Evolutionary conservation across 2,888 invertebrate species (phyloP).

Genomic region (Apodemia zela): DNA sequence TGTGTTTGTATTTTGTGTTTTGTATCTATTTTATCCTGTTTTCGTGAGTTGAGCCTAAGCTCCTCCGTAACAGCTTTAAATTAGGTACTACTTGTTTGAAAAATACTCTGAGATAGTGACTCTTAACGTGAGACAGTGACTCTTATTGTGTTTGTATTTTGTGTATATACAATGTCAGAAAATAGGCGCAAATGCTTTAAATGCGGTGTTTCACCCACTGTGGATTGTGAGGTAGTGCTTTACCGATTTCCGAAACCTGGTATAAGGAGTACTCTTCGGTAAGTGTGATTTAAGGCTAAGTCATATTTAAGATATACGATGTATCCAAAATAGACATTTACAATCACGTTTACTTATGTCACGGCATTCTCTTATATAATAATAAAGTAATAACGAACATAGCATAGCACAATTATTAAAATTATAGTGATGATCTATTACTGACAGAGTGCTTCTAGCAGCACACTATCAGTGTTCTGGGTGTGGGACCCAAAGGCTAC

Average conservation of each 20-base stretch:
- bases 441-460: too few relatives aligned
- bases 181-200: background rate
- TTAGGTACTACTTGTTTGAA: background rate
- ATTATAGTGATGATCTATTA: too few relatives aligned
- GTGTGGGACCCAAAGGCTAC: too few relatives aligned
- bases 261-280: background rate
- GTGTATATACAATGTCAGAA: background rate
- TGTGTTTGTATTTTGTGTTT: background rate
- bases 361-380: too few relatives aligned
- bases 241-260: conserved; percentile 7
- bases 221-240: background rate
- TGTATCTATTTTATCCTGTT: background rate
- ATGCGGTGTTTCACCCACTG: background rate
- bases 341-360: background rate
- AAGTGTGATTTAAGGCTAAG: background rate
- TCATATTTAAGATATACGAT: background rate
- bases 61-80: background rate
- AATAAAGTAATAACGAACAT: background rate
- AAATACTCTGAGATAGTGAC: background rate
- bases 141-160: background rate
- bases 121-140: background rate
- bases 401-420: too few relatives aligned
- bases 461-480: too few relatives aligned
- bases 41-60: background rate
- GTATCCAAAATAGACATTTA: background rate